Percentiles rank a stretch among this genome's conserved stretches.
These are phyloP conservation scores for Papilio helenus DNA, from an alignment of 1,140 invertebrate genomes.

Conservation along the genomic window DNA sequence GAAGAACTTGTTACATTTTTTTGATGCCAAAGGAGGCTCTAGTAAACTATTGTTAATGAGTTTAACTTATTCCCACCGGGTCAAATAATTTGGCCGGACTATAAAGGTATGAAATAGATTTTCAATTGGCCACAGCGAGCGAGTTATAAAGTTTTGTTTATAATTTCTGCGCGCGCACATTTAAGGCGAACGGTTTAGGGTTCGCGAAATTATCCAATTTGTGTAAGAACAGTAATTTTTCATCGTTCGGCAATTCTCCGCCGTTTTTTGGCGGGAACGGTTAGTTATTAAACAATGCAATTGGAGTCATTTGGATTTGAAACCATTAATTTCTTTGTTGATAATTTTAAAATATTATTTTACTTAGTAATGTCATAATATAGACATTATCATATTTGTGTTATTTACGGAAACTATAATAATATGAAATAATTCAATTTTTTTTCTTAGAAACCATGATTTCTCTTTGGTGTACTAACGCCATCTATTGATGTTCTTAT, in stretches of 20 bases:
- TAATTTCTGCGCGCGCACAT: not conserved
- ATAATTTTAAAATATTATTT: not conserved
- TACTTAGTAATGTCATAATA: too few relatives aligned
- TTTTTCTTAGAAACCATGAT: too few relatives aligned
- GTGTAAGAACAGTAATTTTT: not conserved
- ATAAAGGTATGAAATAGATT: not conserved
- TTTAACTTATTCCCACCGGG: not conserved
- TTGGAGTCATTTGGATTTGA: not conserved
- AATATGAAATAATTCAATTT: too few relatives aligned
- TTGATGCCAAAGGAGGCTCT: not conserved
- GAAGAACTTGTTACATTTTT: not conserved
- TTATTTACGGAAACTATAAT: too few relatives aligned
- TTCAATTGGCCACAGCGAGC: slow-evolving; percentile 1
- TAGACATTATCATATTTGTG: too few relatives aligned
- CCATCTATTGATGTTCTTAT: too few relatives aligned
- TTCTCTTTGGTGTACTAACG: too few relatives aligned
- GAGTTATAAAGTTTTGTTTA: slow-evolving; percentile 7
- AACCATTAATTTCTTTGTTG: not conserved
- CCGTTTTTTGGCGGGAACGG: slow-evolving; percentile 6
- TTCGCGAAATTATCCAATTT: slow-evolving; percentile 30
- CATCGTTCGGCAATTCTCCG: slow-evolving; percentile 2
- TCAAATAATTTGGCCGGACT: not conserved
- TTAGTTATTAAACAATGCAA: not conserved
- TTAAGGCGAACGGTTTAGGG: slow-evolving; percentile 10
- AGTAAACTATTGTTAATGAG: not conserved